These are phyloP conservation scores for Peromyscus leucopus DNA, from an alignment of 2,113 vertebrate species.

Conservation along the genomic window DNA sequence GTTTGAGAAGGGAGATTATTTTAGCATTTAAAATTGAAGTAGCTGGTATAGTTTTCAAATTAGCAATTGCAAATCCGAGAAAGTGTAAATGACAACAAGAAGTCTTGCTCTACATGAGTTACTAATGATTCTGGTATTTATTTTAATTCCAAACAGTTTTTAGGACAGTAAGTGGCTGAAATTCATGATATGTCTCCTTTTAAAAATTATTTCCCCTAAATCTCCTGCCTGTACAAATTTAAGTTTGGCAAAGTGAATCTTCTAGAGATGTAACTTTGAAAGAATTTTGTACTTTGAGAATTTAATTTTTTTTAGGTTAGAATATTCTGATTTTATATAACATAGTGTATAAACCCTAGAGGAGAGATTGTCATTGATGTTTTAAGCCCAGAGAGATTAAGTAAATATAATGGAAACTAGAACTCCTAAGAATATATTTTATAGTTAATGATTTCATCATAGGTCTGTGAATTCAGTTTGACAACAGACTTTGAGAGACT, in stretches of 20 bases:
- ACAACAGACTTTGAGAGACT: constrained; percentile 27
- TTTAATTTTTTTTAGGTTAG: constrained; percentile 7
- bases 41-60: constrained; percentile 41
- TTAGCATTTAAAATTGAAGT: constrained; percentile 60
- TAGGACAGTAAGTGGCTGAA: constrained; percentile 47
- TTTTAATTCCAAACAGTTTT: constrained; percentile 31
- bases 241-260: neutral
- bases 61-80: neutral
- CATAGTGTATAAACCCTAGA: neutral
- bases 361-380: constrained; percentile 27
- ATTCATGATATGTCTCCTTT: neutral
- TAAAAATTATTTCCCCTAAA: constrained; percentile 35
- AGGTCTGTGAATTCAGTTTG: constrained; percentile 11
- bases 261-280: constrained; percentile 50
- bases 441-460: neutral
- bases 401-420: constrained; percentile 64
- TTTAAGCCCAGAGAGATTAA: constrained; percentile 63
- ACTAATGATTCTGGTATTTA: constrained; percentile 31
- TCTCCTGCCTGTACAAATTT: neutral
- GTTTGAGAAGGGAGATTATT: constrained; percentile 49
- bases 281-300: constrained; percentile 49
- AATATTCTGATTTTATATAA: constrained; percentile 49
- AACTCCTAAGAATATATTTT: constrained; percentile 23
- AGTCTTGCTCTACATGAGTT: constrained; percentile 22
- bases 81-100: neutral